Base-by-base conservation (phyloP, 30 jellyfish, hydroid and myxozoan genomes). In the Turritopsis rubra region DNA sequence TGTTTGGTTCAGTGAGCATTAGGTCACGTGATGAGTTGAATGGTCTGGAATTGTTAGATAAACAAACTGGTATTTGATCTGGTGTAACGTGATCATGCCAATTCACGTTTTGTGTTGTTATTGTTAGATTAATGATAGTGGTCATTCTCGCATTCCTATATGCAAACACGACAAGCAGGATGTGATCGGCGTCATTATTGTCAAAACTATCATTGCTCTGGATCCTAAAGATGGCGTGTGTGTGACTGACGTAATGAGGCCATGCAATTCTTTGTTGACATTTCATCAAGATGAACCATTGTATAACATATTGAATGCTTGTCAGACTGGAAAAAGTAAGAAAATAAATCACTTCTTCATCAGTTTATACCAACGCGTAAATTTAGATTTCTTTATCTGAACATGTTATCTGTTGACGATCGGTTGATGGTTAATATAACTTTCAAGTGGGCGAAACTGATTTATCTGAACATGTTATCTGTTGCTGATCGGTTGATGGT, bases 241-340 rank as follows among this genome's bases (percentile, higher is more conserved):
- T 28, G 81, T 83, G 28, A 52, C 24, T 19, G 71, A 73, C 26
- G 88, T 72, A 17, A 83, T 83, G 90, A 76, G 88, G n/a, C 22
- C 90, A 28, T 28, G 29, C 70, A 71, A 52, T 8, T 52, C 30
- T 8, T 26, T 82, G 31, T 28, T 71, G 0, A 54, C 53, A 52
- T 83, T 83, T 54, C 79, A 75, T 1, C 65, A 72, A 25, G 65
- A 52, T 18, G 90, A 72, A 83, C 90, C 90, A 1, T 66, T 83
- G 83, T 83, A 83, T 65, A 83, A 72, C 68, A 53, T 83, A 20
- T 31, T 83, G 1, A 83, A 83, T 26, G 87, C 90, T 1, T 83
- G 80, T 66, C 90, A 83, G 79, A 83, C 90, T 25, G 90, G 90
- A 20, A 71, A 66, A 72, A 83, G 90, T 83, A 74, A 53, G 88